Conservation (phyloP, 2,797 vertebrate genomes). For the Melanogrammus aeglefinus region DNA sequence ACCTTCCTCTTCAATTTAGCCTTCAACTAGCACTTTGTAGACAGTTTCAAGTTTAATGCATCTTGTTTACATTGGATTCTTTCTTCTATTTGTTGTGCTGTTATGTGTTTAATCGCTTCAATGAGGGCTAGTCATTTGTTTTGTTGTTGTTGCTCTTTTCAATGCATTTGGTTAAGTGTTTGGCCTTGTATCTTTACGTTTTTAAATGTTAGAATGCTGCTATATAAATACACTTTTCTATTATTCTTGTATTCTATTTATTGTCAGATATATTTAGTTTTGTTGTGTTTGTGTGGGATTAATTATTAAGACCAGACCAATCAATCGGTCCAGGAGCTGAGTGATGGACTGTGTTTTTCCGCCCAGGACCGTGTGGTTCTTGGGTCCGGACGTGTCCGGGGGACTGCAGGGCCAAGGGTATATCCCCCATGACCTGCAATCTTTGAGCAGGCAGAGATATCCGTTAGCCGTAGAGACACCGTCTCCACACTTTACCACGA, state of each 20-base stretch:
- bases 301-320: too few species aligned
- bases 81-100: background rate
- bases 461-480: conserved; percentile 16
- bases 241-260: background rate
- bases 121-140: background rate
- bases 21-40: background rate
- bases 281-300: too few species aligned
- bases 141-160: too few species aligned
- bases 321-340: background rate
- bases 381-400: conserved; percentile 59
- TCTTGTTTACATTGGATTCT: background rate
- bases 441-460: conserved; percentile 25
- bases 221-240: too few species aligned
- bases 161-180: too few species aligned
- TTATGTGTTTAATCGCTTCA: too few species aligned
- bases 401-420: conserved; percentile 71
- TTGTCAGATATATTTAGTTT: background rate
- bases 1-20: background rate
- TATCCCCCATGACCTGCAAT: conserved; percentile 43
- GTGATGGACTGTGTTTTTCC: conserved; percentile 26
- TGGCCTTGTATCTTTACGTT: too few species aligned
- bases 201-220: too few species aligned
- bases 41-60: too few species aligned
- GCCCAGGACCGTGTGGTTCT: conserved; percentile 28
- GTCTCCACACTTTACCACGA: background rate